Conservation (phyloP, 2,888 invertebrate genomes). For the Synergus umbraculus region DNA sequence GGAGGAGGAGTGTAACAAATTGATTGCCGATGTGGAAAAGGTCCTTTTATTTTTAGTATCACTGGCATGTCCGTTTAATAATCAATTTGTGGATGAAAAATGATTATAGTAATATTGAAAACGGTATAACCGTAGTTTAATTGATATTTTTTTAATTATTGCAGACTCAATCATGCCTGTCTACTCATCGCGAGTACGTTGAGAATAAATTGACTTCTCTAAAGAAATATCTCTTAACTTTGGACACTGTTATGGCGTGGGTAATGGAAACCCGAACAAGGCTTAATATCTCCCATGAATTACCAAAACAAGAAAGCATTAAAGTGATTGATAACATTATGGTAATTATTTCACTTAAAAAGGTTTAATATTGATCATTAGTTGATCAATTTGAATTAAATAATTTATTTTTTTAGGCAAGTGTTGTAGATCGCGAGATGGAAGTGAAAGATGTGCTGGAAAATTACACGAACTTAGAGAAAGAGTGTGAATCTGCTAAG, state of each 20-base stretch:
- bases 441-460: constrained; percentile 83
- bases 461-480: constrained; percentile 83
- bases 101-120: constrained; percentile 5
- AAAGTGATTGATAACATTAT: constrained; percentile 77
- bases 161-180: constrained; percentile 78
- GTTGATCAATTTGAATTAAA: background rate
- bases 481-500: constrained; percentile 78
- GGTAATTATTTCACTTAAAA: constrained; percentile 65
- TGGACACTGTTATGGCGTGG: constrained; percentile 80
- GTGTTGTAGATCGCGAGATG: constrained; percentile 79
- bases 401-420: constrained; percentile 69
- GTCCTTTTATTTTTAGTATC: constrained; percentile 58
- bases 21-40: constrained; percentile 75
- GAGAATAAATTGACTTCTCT: constrained; percentile 80
- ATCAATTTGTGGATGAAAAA: constrained; percentile 7
- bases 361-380: constrained; percentile 20
- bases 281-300: constrained; percentile 77
- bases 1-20: constrained; percentile 70
- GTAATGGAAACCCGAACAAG: constrained; percentile 79
- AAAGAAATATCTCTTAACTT: constrained; percentile 79
- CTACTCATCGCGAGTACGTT: constrained; percentile 80
- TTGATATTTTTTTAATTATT: constrained; percentile 51
- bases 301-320: constrained; percentile 74
- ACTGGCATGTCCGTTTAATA: constrained; percentile 4
- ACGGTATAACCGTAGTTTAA: background rate